Evolutionary conservation across 1,140 invertebrate genomes (phyloP).

Genomic region (Drosophila gunungcola): DNA sequence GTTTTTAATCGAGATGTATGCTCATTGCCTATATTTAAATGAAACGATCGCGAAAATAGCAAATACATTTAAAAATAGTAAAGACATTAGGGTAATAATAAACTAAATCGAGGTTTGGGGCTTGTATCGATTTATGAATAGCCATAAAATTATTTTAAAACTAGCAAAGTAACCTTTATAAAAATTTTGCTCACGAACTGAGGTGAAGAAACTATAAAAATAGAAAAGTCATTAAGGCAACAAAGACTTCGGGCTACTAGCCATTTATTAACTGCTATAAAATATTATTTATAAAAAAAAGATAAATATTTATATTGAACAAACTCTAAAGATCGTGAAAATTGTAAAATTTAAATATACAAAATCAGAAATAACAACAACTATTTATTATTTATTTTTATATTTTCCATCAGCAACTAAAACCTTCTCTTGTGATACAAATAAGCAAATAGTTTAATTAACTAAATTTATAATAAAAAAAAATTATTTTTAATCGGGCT

Average conservation of each 20-base stretch:
- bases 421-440: too few relatives aligned
- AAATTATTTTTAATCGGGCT: too few relatives aligned
- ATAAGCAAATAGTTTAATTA: too few relatives aligned
- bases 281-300: background rate
- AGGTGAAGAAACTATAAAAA: too few relatives aligned
- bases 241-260: background rate
- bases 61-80: constrained; percentile 15
- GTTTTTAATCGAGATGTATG: constrained; percentile 19
- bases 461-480: too few relatives aligned
- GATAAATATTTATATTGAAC: too few relatives aligned
- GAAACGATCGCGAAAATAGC: constrained; percentile 8
- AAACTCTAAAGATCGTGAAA: too few relatives aligned
- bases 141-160: background rate
- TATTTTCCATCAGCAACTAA: too few relatives aligned
- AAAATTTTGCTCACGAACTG: background rate
- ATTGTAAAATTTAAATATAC: too few relatives aligned
- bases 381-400: too few relatives aligned
- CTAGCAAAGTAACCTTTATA: background rate
- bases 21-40: constrained; percentile 38
- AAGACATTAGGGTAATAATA: constrained; percentile 6
- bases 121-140: constrained; percentile 6
- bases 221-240: background rate
- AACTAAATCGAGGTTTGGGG: constrained; percentile 17
- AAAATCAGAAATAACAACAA: too few relatives aligned
- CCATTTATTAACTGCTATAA: background rate